These are phyloP conservation scores for Cololabis saira DNA, from an alignment of 2,113 vertebrate genomes.

Conservation along the genomic window DNA sequence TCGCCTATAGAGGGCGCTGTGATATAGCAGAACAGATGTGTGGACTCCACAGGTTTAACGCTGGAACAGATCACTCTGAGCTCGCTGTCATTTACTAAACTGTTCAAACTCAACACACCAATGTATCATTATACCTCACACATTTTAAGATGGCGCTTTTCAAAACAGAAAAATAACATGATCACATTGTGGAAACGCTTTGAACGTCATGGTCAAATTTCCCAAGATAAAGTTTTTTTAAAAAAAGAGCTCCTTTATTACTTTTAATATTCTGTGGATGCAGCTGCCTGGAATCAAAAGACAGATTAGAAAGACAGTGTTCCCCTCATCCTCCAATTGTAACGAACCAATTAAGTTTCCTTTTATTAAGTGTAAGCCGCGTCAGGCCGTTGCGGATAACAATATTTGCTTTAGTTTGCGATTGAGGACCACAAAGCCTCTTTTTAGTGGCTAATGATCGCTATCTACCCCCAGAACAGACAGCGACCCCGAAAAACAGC, in stretches of 20 bases:
- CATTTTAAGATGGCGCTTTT: not conserved
- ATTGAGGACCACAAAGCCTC: slow-evolving; percentile 29
- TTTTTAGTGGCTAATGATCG: slow-evolving; percentile 66
- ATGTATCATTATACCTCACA: not conserved
- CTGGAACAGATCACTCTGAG: slow-evolving; percentile 34
- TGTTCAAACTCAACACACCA: not conserved
- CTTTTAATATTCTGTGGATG: too few species aligned
- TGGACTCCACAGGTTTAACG: slow-evolving; percentile 60
- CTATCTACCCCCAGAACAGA: slow-evolving; percentile 67
- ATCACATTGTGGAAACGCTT: too few species aligned
- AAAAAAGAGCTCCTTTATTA: too few species aligned
- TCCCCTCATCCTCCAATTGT: too few species aligned
- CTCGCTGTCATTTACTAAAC: slow-evolving; percentile 24
- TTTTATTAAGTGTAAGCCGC: slow-evolving; percentile 31
- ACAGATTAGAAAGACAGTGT: too few species aligned
- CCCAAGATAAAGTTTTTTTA: too few species aligned
- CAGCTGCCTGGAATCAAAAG: too few species aligned
- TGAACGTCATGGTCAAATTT: too few species aligned
- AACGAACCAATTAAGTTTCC: slow-evolving; percentile 16
- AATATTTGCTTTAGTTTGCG: slow-evolving; percentile 62
- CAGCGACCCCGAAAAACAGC: slow-evolving; percentile 48
- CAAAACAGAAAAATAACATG: not conserved
- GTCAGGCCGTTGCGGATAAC: slow-evolving; percentile 57
- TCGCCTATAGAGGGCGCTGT: slow-evolving; percentile 83
- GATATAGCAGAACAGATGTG: slow-evolving; percentile 72